Percentiles rank a stretch among this genome's conserved stretches.
Conservation (phyloP, 1,140 invertebrate genomes). For the Eupeodes corollae region DNA sequence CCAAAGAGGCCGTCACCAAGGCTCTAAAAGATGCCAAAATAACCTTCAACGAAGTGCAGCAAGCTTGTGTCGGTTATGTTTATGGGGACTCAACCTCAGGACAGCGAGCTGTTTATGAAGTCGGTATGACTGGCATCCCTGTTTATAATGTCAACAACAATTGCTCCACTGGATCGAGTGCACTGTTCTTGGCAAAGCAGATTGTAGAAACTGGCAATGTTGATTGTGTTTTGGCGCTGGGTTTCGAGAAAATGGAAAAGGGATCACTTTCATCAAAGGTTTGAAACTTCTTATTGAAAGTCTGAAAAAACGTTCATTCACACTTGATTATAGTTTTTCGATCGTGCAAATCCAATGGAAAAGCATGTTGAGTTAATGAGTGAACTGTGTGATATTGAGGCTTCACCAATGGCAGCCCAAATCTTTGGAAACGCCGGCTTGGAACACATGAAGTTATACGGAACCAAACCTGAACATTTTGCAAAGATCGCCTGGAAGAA, state of each 20-base stretch:
- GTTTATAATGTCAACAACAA: constrained; percentile 99
- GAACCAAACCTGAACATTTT: constrained; percentile 83
- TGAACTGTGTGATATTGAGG: constrained; percentile 65
- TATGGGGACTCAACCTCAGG: constrained; percentile 95
- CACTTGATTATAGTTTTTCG: constrained; percentile 51
- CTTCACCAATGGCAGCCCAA: constrained; percentile 81
- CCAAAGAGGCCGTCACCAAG: constrained; percentile 81
- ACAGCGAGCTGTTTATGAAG: constrained; percentile 85
- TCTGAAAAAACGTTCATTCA: not conserved
- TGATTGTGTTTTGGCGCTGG: constrained; percentile 83
- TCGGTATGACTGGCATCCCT: constrained; percentile 94
- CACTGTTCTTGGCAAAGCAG: constrained; percentile 82
- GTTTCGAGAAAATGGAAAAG: constrained; percentile 96
- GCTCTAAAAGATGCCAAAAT: constrained; percentile 80
- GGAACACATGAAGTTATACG: constrained; percentile 95
- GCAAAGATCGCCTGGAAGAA: constrained; percentile 98
- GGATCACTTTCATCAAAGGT: constrained; percentile 74
- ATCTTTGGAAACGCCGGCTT: constrained; percentile 92
- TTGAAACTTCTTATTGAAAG: not conserved
- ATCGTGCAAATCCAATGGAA: constrained; percentile 88
- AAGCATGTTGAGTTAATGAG: constrained; percentile 81
- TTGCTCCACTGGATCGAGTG: constrained; percentile 91
- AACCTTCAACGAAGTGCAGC: constrained; percentile 68
- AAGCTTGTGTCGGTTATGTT: constrained; percentile 88
- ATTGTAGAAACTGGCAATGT: constrained; percentile 72